phyloP scores from a whole-genome alignment of 2,113 vertebrate species.

The Malurus cyaneus region DNA sequence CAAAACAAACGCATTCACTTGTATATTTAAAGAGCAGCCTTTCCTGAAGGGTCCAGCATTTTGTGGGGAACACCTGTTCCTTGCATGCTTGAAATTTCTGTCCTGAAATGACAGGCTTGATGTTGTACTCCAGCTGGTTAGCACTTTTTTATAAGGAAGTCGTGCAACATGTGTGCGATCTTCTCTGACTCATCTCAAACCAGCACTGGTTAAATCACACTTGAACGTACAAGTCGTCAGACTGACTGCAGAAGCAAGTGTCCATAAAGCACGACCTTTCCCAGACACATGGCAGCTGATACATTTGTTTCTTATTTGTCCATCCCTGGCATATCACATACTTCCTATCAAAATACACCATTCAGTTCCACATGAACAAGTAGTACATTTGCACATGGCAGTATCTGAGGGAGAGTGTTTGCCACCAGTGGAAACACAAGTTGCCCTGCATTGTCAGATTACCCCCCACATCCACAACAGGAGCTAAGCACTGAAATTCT shows the following conservation, averaged over 20 bases:
- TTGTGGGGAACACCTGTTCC: constrained; percentile 54
- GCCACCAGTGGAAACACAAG: background rate
- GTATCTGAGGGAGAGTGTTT: background rate
- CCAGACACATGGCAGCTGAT: background rate
- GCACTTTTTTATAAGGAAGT: background rate
- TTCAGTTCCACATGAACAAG: rapidly evolving
- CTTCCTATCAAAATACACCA: background rate
- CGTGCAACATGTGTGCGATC: background rate
- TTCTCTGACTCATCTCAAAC: background rate
- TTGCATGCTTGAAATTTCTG: constrained; percentile 35
- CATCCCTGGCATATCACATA: rapidly evolving
- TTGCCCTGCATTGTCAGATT: background rate
- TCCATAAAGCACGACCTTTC: background rate
- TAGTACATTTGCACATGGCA: rapidly evolving
- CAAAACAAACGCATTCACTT: constrained; percentile 68
- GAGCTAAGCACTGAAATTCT: background rate
- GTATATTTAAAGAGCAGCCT: constrained; percentile 68
- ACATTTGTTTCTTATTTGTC: background rate
- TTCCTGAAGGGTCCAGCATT: background rate
- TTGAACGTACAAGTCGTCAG: rapidly evolving
- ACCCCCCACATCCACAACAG: rapidly evolving
- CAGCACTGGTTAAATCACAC: background rate
- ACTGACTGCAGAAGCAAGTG: background rate
- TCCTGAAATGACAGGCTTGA: constrained; percentile 37
- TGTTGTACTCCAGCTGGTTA: background rate